Conservation (phyloP, 2,888 invertebrate species). For the Acrocera orbiculus region DNA sequence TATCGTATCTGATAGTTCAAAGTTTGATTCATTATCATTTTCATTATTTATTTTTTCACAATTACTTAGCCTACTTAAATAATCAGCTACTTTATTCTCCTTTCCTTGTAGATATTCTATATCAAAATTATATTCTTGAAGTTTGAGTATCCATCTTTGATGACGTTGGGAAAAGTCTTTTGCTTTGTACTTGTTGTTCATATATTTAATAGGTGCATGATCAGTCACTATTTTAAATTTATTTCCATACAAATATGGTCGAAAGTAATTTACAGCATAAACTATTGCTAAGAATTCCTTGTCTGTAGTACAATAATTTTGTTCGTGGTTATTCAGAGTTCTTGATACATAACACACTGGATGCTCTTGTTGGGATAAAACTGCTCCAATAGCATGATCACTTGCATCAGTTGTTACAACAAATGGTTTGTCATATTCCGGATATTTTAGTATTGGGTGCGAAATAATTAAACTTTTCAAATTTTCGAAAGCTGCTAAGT, state of each 20-base stretch:
- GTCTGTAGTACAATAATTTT: slow-evolving; percentile 5
- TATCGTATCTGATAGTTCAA: slow-evolving; percentile 6
- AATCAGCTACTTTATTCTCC: slow-evolving; percentile 11
- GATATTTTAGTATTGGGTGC: slow-evolving; percentile 11
- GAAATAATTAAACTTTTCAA: slow-evolving; percentile 8
- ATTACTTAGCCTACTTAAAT: slow-evolving; percentile 10
- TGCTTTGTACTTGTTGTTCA: slow-evolving; percentile 9
- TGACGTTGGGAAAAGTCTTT: slow-evolving; percentile 9
- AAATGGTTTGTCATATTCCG: slow-evolving; percentile 9
- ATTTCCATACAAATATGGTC: slow-evolving; percentile 10
- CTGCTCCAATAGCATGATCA: slow-evolving; percentile 9
- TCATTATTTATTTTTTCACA: slow-evolving; percentile 2
- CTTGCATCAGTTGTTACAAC: slow-evolving; percentile 10
- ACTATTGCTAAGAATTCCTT: slow-evolving; percentile 4
- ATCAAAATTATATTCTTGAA: slow-evolving; percentile 10
- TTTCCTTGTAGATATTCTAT: slow-evolving; percentile 11
- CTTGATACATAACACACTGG: slow-evolving; percentile 5
- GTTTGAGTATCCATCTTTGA: slow-evolving; percentile 8
- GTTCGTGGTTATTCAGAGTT: slow-evolving; percentile 3
- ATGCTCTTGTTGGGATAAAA: slow-evolving; percentile 7
- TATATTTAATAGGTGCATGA: slow-evolving; percentile 10
- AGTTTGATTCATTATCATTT: slow-evolving; percentile 9
- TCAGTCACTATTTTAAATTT: slow-evolving; percentile 11
- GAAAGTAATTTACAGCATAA: slow-evolving; percentile 8
- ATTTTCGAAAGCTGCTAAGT: slow-evolving; percentile 10